These are phyloP conservation scores for Acanthurus lineatus DNA, from an alignment of 2,797 vertebrate genomes.

Conservation along the genomic window DNA sequence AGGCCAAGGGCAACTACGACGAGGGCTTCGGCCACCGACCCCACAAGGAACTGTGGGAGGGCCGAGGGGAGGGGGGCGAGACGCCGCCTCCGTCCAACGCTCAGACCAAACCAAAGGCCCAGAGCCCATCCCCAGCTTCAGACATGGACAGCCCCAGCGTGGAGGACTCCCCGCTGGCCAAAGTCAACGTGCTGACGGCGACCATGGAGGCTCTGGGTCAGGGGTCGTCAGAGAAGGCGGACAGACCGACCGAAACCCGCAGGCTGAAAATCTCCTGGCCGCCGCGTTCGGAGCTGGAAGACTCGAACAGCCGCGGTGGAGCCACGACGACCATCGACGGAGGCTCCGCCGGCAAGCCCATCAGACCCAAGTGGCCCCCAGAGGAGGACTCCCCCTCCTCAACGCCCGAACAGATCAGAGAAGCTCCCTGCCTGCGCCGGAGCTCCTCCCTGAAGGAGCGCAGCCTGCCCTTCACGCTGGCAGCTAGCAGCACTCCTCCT, in stretches of 20 bases:
- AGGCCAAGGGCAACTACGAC: constrained; percentile 98
- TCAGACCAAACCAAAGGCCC: background rate
- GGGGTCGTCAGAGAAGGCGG: constrained; percentile 71
- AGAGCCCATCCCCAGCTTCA: constrained; percentile 63
- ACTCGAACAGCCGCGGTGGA: constrained; percentile 25
- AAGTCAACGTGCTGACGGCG: constrained; percentile 91
- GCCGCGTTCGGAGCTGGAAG: constrained; percentile 82
- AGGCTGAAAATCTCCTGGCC: constrained; percentile 96
- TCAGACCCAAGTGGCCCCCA: constrained; percentile 93
- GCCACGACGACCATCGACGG: constrained; percentile 83
- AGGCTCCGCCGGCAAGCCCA: constrained; percentile 77
- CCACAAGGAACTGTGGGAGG: constrained; percentile 95
- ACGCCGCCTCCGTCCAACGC: constrained; percentile 46
- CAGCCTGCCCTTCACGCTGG: constrained; percentile 88
- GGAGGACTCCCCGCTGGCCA: constrained; percentile 93
- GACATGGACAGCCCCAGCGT: constrained; percentile 86
- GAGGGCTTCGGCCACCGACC: constrained; percentile 97
- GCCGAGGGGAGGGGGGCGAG: constrained; percentile 82
- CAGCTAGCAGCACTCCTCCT: constrained; percentile 44
- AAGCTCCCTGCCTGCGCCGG: constrained; percentile 86
- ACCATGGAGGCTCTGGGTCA: constrained; percentile 92
- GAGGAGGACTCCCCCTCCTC: constrained; percentile 86
- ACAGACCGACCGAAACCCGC: constrained; percentile 90
- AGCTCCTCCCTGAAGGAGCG: constrained; percentile 92
- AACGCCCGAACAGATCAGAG: constrained; percentile 79